Conservation (phyloP, 2,113 vertebrate species). For the Galeopterus variegatus region DNA sequence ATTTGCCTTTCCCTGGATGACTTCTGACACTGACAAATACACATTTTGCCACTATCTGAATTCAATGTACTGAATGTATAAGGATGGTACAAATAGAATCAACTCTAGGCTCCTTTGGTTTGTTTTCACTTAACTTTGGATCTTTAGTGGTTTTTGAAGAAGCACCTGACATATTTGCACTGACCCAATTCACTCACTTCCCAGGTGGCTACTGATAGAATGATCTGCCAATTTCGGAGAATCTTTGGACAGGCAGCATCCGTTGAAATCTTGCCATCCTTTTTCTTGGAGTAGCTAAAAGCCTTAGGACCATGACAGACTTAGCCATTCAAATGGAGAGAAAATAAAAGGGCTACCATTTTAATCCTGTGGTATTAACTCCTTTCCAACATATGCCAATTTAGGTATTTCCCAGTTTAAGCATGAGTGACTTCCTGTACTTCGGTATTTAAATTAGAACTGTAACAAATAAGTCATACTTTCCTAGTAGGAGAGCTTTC, state of each 20-base stretch:
- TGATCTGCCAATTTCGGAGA: background rate
- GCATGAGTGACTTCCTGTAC: background rate
- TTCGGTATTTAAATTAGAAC: background rate
- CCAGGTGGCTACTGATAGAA: background rate
- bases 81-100: background rate
- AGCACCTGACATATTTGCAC: background rate
- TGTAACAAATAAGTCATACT: background rate
- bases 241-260: background rate
- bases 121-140: constrained; percentile 17
- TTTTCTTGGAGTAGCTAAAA: background rate
- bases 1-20: background rate
- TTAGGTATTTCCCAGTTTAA: constrained; percentile 17
- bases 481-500: background rate
- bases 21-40: background rate
- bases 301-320: background rate
- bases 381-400: background rate
- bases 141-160: background rate
- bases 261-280: background rate
- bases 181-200: constrained; percentile 19
- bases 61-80: background rate
- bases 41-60: constrained; percentile 2
- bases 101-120: background rate
- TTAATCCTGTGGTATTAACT: background rate
- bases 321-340: background rate
- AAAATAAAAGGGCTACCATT: constrained; percentile 22